These are phyloP conservation scores for Grammomys surdaster DNA, from an alignment of 2,113 vertebrate species.

Conservation along the genomic window DNA sequence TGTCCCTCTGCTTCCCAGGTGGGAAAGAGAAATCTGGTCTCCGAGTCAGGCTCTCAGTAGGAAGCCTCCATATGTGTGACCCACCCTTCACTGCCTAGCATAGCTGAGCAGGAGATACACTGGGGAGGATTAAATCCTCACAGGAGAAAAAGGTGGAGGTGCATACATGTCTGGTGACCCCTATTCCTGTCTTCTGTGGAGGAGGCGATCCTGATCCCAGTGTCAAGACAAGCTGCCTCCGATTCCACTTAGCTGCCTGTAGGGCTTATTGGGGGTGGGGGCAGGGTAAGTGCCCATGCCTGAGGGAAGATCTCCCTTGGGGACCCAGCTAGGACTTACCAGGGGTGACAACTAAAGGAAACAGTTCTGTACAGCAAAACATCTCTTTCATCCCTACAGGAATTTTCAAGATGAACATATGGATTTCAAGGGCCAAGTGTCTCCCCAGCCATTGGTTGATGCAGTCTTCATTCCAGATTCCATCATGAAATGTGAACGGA, in stretches of 20 bases:
- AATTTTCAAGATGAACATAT: slow-evolving; percentile 30
- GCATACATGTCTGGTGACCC: neutral
- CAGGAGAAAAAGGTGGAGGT: neutral
- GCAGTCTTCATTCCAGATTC: neutral
- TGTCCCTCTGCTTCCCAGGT: too few species aligned
- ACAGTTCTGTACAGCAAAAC: neutral
- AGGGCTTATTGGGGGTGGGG: neutral
- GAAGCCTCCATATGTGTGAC: neutral
- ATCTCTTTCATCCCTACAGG: neutral
- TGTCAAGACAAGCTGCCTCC: neutral
- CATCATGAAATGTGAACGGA: neutral
- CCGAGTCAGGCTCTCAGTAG: neutral
- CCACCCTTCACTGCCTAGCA: neutral
- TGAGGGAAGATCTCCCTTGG: slow-evolving; percentile 10
- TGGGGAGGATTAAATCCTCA: neutral
- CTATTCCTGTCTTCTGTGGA: neutral
- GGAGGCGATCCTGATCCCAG: neutral
- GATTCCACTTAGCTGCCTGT: neutral
- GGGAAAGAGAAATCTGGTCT: neutral
- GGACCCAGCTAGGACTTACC: neutral
- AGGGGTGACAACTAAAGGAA: neutral
- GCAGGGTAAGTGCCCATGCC: neutral
- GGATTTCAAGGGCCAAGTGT: neutral
- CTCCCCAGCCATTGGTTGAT: neutral
- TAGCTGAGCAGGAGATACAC: neutral